phyloP scores from a whole-genome alignment of 2,113 vertebrate genomes.

The Atrichornis clamosus region DNA sequence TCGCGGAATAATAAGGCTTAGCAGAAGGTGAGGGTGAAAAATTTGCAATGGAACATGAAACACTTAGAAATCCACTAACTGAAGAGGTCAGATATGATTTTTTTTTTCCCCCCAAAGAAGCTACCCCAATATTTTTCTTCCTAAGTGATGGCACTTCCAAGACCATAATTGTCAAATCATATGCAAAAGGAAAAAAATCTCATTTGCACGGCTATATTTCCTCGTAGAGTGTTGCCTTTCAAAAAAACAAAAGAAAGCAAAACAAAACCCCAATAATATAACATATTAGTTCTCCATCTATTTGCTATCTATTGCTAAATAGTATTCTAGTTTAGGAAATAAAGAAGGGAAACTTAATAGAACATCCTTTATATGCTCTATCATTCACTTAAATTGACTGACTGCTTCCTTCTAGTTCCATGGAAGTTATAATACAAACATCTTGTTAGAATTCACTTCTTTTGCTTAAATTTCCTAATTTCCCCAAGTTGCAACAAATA shows the following conservation, averaged over 20 bases:
- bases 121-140: neutral
- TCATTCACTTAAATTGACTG: neutral
- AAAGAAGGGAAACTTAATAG: neutral
- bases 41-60: neutral
- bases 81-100: neutral
- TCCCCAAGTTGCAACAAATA: neutral
- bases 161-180: neutral
- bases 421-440: neutral
- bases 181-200: neutral
- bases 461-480: neutral
- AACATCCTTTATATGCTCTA: neutral
- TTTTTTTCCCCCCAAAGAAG: neutral
- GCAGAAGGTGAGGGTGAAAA: neutral
- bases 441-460: neutral
- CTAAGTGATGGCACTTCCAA: neutral
- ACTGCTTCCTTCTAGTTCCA: neutral
- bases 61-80: neutral
- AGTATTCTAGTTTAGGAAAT: neutral
- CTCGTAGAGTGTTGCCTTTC: accelerated
- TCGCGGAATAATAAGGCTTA: neutral
- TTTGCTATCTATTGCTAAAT: neutral
- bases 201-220: neutral
- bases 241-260: neutral
- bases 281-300: neutral
- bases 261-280: accelerated